Conservation (phyloP, 2,888 invertebrate species). For the Parnassius orleans region DNA sequence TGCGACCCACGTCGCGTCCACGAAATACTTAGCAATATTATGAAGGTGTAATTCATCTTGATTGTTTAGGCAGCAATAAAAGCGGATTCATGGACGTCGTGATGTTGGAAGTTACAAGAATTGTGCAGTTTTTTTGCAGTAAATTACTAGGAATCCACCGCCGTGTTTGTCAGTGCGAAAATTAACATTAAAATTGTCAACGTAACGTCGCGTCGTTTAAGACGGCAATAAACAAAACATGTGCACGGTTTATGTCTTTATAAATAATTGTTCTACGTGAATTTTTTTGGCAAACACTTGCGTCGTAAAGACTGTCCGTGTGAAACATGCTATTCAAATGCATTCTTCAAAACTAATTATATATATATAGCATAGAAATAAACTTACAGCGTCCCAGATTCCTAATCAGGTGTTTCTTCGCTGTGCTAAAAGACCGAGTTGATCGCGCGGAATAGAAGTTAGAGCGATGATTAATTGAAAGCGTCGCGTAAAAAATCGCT, state of each 20-base stretch:
- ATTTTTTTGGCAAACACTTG: conserved; percentile 22
- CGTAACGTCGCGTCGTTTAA: conserved; percentile 56
- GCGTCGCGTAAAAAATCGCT: conserved; percentile 57
- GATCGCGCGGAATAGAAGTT: conserved; percentile 44
- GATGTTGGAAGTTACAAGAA: conserved; percentile 56
- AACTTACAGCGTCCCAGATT: conserved; percentile 41
- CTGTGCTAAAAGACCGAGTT: conserved; percentile 52
- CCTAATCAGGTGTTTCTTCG: conserved; percentile 46
- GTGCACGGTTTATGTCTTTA: conserved; percentile 56
- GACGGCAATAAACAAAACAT: conserved; percentile 62
- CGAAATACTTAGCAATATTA: conserved; percentile 57
- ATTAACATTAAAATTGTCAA: conserved; percentile 65
- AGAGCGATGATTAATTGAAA: conserved; percentile 66
- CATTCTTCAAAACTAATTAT: conserved; percentile 31
- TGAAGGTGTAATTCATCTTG: conserved; percentile 71
- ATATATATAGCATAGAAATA: conserved; percentile 24
- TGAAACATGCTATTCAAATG: conserved; percentile 30
- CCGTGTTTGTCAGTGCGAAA: conserved; percentile 59
- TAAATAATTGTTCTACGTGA: conserved; percentile 50
- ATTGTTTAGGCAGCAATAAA: conserved; percentile 66
- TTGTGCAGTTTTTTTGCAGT: conserved; percentile 76
- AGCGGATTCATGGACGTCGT: conserved; percentile 62
- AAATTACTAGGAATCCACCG: conserved; percentile 58
- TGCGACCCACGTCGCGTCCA: conserved; percentile 60
- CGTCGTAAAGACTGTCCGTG: not conserved